phyloP scores from a whole-genome alignment of 2,113 vertebrate genomes.

The Hepsetus odoe region DNA sequence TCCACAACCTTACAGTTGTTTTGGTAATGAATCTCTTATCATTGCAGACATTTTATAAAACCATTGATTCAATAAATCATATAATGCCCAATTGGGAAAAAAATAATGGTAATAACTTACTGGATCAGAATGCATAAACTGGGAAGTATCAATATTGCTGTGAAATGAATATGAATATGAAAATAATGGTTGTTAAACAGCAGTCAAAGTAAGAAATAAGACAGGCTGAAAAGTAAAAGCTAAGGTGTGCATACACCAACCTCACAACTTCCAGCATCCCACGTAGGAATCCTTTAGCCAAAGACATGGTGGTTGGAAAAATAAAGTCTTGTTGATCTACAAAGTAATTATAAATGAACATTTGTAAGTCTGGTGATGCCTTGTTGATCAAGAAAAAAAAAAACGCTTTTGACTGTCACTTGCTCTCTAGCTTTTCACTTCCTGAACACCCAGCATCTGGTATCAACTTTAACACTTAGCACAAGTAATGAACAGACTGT shows the following conservation, averaged over 20 bases:
- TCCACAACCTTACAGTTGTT: not conserved
- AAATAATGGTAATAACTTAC: constrained; percentile 60
- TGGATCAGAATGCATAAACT: constrained; percentile 65
- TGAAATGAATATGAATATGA: constrained; percentile 16
- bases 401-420: not conserved
- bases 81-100: not conserved
- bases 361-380: not conserved
- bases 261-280: constrained; percentile 62
- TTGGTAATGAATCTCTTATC: no score
- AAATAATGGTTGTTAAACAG: not conserved
- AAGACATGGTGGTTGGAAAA: constrained; percentile 57
- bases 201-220: not conserved
- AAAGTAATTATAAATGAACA: not conserved
- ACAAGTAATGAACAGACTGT: not conserved
- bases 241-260: constrained; percentile 45
- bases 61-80: not conserved
- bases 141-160: constrained; percentile 64
- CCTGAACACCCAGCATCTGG: not conserved
- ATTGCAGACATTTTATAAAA: not conserved
- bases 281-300: constrained; percentile 44
- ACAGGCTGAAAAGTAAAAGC: not conserved
- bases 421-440: not conserved
- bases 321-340: not conserved
- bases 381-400: not conserved
- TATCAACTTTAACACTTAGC: not conserved